A percentile compares a stretch with the other conserved stretches of the same genome.
These are phyloP conservation scores for Lepus oiostolus DNA, from an alignment of 2,797 vertebrate genomes.

Conservation along the genomic window DNA sequence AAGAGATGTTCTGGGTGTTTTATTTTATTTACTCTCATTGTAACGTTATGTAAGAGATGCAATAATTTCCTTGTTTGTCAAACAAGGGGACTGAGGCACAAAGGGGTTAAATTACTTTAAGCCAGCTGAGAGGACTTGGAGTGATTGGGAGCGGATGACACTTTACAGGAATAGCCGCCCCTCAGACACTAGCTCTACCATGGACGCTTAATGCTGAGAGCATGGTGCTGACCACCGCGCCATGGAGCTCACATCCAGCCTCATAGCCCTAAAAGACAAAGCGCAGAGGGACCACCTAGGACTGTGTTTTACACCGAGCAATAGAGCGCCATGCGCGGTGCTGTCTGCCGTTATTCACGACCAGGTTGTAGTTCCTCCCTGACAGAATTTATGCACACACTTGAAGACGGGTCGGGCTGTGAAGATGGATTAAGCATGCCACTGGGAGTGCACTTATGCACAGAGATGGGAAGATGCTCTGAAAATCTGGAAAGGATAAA, in stretches of 20 bases:
- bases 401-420: constrained; percentile 61
- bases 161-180: neutral
- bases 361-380: constrained; percentile 13
- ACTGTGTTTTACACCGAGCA: constrained; percentile 45
- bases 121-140: neutral
- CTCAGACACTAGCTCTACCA: neutral
- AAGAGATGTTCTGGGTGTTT: neutral
- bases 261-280: constrained; percentile 19
- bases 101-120: neutral
- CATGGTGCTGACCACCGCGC: neutral
- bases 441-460: constrained; percentile 55
- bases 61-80: neutral
- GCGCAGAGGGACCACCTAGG: neutral
- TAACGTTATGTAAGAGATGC: neutral
- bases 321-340: neutral
- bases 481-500: constrained; percentile 76
- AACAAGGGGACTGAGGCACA: constrained; percentile 59
- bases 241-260: neutral
- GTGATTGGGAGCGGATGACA: accelerated
- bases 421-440: constrained; percentile 73
- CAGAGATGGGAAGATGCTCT: constrained; percentile 40
- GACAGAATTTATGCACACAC: constrained; percentile 77
- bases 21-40: constrained; percentile 30
- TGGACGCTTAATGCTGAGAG: neutral
- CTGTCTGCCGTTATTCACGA: constrained; percentile 39